A percentile compares a stretch with the other conserved stretches of the same genome.
These are phyloP conservation scores for Ivindomyrus marchei DNA, from an alignment of 2,113 vertebrate genomes.

Conservation along the genomic window DNA sequence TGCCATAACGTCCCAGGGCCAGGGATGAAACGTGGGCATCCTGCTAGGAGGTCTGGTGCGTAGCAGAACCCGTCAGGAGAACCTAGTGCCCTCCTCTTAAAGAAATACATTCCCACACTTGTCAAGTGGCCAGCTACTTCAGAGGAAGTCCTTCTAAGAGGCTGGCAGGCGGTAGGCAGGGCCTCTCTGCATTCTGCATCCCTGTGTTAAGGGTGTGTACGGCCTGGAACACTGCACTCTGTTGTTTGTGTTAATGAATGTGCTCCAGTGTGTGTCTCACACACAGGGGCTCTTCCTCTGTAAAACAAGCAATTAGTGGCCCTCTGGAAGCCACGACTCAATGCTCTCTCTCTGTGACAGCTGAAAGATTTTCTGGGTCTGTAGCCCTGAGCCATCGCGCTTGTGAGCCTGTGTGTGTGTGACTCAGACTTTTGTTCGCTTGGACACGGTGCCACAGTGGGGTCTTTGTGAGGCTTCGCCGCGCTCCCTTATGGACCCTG, in stretches of 20 bases:
- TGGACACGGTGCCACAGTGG: neutral
- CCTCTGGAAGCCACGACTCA: neutral
- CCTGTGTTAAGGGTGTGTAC: neutral
- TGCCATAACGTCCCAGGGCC: neutral
- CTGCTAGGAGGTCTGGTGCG: neutral
- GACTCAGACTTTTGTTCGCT: neutral
- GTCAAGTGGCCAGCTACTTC: neutral
- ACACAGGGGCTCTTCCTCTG: neutral
- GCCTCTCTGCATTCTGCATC: neutral
- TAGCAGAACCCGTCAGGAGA: neutral
- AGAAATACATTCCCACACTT: neutral
- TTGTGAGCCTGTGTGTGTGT: conserved; percentile 9
- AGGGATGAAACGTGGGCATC: neutral
- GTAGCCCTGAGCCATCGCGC: neutral
- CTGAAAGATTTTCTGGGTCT: neutral
- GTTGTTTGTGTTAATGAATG: conserved; percentile 9
- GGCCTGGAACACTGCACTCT: neutral
- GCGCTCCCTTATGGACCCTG: neutral
- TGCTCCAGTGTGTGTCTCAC: neutral
- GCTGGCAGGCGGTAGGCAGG: neutral
- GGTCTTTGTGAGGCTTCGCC: neutral
- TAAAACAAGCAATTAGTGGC: conserved; percentile 10
- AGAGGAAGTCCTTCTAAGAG: neutral
- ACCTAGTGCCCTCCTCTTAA: neutral
- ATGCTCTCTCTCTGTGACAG: neutral